These are phyloP conservation scores for Percina caprodes DNA, from an alignment of 2,113 vertebrate genomes.

Conservation along the genomic window DNA sequence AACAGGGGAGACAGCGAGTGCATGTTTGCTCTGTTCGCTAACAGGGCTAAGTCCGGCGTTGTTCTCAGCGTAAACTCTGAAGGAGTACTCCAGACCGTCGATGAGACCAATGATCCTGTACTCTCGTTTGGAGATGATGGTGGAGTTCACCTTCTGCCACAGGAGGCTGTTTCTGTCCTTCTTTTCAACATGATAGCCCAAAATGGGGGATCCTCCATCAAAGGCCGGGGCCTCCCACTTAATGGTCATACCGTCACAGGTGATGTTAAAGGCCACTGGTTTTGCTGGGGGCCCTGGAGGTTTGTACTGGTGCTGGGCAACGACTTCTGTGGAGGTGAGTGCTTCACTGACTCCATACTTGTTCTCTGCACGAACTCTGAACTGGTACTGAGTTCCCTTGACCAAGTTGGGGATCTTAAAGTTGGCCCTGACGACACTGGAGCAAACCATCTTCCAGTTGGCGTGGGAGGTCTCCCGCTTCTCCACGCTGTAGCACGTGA, in stretches of 20 bases:
- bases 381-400: conserved; percentile 94
- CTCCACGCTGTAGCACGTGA: conserved; percentile 96
- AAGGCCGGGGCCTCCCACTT: conserved; percentile 95
- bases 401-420: conserved; percentile 96
- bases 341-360: conserved; percentile 93
- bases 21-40: conserved; percentile 96
- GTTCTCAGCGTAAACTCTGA: conserved; percentile 95
- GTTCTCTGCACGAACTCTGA: conserved; percentile 97
- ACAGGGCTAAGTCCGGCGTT: conserved; percentile 91
- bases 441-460: conserved; percentile 98
- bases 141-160: conserved; percentile 95
- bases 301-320: conserved; percentile 97
- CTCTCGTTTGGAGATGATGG: conserved; percentile 92
- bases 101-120: conserved; percentile 93
- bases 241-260: conserved; percentile 96
- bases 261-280: conserved; percentile 94
- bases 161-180: conserved; percentile 99
- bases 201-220: conserved; percentile 95
- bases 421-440: conserved; percentile 92
- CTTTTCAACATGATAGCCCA: conserved; percentile 97
- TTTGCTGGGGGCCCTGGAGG: conserved; percentile 95
- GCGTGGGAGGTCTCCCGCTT: conserved; percentile 96
- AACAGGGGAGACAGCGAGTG: conserved; percentile 94
- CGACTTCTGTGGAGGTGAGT: conserved; percentile 87
- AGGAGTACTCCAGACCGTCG: conserved; percentile 98